Base-by-base conservation (phyloP, 2,113 vertebrate species). In the Sisor rabdophorus region DNA sequence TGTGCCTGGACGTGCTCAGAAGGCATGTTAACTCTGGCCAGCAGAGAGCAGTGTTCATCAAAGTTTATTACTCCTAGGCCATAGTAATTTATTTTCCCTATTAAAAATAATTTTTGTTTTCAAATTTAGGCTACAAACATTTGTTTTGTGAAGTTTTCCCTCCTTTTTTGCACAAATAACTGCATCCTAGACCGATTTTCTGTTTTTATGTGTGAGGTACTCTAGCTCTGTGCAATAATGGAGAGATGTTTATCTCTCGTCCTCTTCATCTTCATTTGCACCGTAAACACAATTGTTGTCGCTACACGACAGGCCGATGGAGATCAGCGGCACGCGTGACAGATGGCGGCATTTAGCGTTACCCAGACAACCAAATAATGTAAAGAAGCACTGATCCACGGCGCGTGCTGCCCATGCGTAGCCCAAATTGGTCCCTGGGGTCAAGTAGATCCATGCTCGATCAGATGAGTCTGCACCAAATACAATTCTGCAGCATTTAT, bases 381-480 rank as follows among this genome's bases (percentile, higher is more conserved):
- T 8, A 72, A 78, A 19, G 19, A 30, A 16, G 83, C 76, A 63
- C 2, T 54, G 68, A 74, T 70, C 63, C 73, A 22, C 5, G 76
- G 70, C 79, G 36, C 79, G 87, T 91, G 90, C 87, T 78, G 19
- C 1, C 10, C 24, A 47, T 69, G 81, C 85, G 80, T 85, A 89
- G 88, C 87, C 89, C 89, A 94, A 93, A 96, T 95, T 93, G 92
- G 92, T 91, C 93, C 92, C 93, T 81, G 76, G 85, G 87, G 92
- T 87, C 85, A 87, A 53, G 77, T 83, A 85, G 86, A 87, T 87
- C 84, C 7, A 24, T 63, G 86, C 80, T 80, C 76, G 71, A 83
- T 91, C 90, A 91, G 91, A 90, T 90, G 87, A 86, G 86, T 82
- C 82, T 86, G 84, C 78, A 83, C 80, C 86, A 88, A 88, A 85